Percentiles rank a stretch among this genome's conserved stretches.
Evolutionary conservation across 2,797 vertebrate genomes (phyloP).

Genomic region (Phyllotis vaccarum): DNA sequence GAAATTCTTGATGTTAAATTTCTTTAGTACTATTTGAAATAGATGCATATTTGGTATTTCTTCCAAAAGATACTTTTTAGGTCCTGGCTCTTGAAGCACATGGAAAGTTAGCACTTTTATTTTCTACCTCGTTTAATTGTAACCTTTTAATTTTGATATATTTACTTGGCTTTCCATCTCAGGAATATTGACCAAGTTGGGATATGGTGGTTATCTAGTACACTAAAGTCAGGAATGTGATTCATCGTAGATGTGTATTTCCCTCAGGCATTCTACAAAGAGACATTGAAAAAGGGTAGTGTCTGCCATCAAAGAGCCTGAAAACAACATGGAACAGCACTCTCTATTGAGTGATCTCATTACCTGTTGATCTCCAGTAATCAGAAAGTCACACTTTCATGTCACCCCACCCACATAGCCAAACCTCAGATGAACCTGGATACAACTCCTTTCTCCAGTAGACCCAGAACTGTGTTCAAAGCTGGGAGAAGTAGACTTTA

Average conservation of each 20-base stretch:
- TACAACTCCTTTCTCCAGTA: background rate
- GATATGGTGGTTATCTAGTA: background rate
- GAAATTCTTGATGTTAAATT: background rate
- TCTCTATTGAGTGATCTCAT: background rate
- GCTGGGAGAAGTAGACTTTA: background rate
- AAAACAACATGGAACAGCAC: background rate
- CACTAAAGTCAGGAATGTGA: background rate
- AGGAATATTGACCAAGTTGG: background rate
- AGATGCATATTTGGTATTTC: background rate
- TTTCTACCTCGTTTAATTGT: background rate
- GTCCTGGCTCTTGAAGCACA: background rate
- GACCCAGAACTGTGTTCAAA: background rate
- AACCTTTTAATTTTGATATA: background rate
- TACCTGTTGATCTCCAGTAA: background rate
- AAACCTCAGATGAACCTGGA: background rate
- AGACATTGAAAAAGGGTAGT: background rate
- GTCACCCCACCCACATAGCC: background rate
- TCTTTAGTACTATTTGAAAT: background rate
- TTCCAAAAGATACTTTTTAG: background rate
- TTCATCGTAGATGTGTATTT: background rate
- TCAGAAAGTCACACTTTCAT: background rate
- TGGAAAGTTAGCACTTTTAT: background rate
- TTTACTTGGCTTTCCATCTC: background rate
- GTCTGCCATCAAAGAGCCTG: background rate
- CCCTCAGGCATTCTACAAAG: background rate